Evolutionary conservation across 2,113 vertebrate genomes (phyloP), one percentile per base, ranked within the genome.

Genomic region (Dicentrarchus labrax): DNA sequence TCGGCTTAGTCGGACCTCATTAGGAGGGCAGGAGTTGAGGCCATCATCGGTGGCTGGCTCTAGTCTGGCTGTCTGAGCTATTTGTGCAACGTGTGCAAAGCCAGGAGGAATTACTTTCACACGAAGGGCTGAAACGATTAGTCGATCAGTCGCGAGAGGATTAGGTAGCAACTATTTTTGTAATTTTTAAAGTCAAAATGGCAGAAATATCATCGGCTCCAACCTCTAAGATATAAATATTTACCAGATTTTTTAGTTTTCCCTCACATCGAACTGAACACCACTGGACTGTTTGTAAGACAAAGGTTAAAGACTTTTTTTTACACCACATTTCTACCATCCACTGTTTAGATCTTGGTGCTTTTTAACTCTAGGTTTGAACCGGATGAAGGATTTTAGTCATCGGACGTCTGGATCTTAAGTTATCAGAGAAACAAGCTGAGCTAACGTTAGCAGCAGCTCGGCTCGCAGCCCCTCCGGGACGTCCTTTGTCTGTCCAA

Each of bases 1-100:
- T 38, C 11, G 8, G 73, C 64, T 87, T 65, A 72, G 81, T 74
- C 12, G 19, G 41, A 39, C 30, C 72, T 88, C 83, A 85, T 88
- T 81, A 75, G 54, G 78, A 61, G 86, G 80, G 70, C 70, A 22
- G 38, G 45, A 78, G 71, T 36, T 48, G 51, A 36, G 65, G 80
- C 47, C 30, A 22, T 75, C 71, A 48, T 39, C 78, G 48, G 53
- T 1, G 57, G 41, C 67, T 21, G 53, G 10, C 15, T 64, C 12
- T 24, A 6, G 57, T 68, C 76, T 61, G 83, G 16, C 12, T 48
- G 77, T 53, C 9, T 51, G 8, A 56, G 59, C n/a, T 67, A 13
- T 39, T 71, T 61, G 30, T 3, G 39, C 41, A 30, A 2, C 38
- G 36, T 54, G 43, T 1, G 36, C 19, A 24, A 4, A 61, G 22